Percentiles rank a stretch among this genome's conserved stretches.
Evolutionary conservation across 1,140 invertebrate genomes (phyloP).

Genomic region (Nymphalis io): DNA sequence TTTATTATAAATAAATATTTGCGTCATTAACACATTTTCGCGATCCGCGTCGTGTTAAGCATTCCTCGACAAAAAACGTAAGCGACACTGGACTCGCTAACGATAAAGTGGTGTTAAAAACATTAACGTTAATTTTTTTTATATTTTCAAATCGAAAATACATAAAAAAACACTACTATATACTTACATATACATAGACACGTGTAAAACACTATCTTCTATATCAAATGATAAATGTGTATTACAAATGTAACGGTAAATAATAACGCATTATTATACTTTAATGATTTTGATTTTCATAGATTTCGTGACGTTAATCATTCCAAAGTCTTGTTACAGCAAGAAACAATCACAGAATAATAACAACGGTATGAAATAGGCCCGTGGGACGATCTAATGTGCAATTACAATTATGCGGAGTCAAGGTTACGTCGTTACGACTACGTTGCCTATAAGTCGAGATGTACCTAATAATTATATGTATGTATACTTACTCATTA

Average conservation of each 20-base stretch:
- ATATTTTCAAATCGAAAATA: too few species aligned
- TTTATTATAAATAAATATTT: too few species aligned
- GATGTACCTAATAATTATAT: not conserved
- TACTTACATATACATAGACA: too few species aligned
- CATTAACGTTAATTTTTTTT: too few species aligned
- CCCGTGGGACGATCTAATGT: slow-evolving; percentile 51
- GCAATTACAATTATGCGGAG: slow-evolving; percentile 52
- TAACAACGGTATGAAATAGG: slow-evolving; percentile 45
- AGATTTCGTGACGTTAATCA: slow-evolving; percentile 38
- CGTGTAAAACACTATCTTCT: too few species aligned
- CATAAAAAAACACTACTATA: too few species aligned
- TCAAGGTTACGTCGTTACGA: slow-evolving; percentile 52
- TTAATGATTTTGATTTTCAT: slow-evolving; percentile 13
- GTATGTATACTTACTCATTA: not conserved
- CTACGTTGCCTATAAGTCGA: slow-evolving; percentile 1
- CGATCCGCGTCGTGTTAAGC: too few species aligned
- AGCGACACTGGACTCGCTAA: too few species aligned
- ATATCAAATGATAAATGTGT: too few species aligned
- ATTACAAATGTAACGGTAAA: not conserved
- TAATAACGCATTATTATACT: not conserved
- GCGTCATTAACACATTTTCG: too few species aligned
- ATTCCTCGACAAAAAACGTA: too few species aligned
- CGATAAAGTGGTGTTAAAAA: too few species aligned
- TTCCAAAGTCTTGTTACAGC: slow-evolving; percentile 27
- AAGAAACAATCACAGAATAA: slow-evolving; percentile 39